Conservation (phyloP, 2,113 vertebrate genomes). For the Brevimyrus niger region DNA sequence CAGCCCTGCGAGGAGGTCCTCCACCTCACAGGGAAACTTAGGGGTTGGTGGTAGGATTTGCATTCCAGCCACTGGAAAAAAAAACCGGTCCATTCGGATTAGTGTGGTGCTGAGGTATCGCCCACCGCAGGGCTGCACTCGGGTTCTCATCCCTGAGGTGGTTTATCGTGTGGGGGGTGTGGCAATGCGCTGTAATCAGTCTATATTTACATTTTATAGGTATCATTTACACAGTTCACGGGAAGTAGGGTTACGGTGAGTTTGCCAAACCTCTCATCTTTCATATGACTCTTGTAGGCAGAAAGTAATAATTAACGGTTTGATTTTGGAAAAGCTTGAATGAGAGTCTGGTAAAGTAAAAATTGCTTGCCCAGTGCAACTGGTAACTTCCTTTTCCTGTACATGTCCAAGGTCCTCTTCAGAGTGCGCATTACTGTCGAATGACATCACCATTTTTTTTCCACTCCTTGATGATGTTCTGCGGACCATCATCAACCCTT, state of each 20-base stretch:
- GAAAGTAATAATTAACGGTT: neutral
- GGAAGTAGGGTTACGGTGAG: neutral
- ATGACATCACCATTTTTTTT: neutral
- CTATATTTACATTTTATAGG: neutral
- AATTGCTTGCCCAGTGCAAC: neutral
- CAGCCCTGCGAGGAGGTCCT: too few species aligned
- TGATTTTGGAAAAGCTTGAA: neutral
- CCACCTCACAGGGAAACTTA: too few species aligned
- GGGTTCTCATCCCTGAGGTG: too few species aligned
- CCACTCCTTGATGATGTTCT: neutral
- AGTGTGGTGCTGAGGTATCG: too few species aligned
- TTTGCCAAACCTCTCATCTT: neutral
- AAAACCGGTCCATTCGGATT: too few species aligned
- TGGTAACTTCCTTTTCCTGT: neutral
- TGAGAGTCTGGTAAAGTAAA: neutral
- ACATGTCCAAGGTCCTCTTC: neutral
- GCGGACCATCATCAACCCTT: neutral
- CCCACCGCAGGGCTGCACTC: too few species aligned
- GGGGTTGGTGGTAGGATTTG: too few species aligned
- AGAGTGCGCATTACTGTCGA: neutral
- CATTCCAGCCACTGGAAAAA: too few species aligned
- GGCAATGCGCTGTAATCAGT: neutral
- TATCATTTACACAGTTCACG: neutral
- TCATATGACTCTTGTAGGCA: neutral
- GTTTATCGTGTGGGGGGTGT: too few species aligned